A percentile compares a stretch with the other conserved stretches of the same genome.
These are phyloP conservation scores for Leucoraja erinaceus DNA, from an alignment of 2,113 vertebrate genomes.

Conservation along the genomic window DNA sequence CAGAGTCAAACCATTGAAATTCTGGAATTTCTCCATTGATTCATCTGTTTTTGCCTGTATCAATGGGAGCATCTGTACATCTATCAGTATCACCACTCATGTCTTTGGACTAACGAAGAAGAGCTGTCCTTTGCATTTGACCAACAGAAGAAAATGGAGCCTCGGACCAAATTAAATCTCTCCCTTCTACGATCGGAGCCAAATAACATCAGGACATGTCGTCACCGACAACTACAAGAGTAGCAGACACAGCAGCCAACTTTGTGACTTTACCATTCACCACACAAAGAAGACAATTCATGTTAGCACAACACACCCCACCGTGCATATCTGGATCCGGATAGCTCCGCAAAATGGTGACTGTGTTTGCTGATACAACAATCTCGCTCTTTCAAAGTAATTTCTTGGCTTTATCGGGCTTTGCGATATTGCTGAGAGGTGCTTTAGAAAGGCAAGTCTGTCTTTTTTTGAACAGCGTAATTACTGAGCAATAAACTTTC, in stretches of 20 bases:
- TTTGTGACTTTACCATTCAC: neutral
- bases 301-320: neutral
- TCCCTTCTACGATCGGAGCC: neutral
- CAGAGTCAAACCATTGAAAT: neutral
- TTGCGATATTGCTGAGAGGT: neutral
- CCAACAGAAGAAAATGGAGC: neutral
- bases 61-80: neutral
- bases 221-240: neutral
- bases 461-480: slow-evolving; percentile 13
- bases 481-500: neutral
- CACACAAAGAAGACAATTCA: neutral
- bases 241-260: neutral
- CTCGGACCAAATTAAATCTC: neutral
- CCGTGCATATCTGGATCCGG: neutral
- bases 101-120: neutral
- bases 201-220: neutral
- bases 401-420: too few species aligned
- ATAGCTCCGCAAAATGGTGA: neutral
- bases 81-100: neutral
- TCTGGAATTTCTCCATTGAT: neutral
- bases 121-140: neutral
- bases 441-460: neutral
- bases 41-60: neutral
- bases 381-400: neutral
- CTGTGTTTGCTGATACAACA: neutral